These are phyloP conservation scores for Lasioglossum vierecki DNA, from an alignment of 2,888 invertebrate species.

Conservation along the genomic window DNA sequence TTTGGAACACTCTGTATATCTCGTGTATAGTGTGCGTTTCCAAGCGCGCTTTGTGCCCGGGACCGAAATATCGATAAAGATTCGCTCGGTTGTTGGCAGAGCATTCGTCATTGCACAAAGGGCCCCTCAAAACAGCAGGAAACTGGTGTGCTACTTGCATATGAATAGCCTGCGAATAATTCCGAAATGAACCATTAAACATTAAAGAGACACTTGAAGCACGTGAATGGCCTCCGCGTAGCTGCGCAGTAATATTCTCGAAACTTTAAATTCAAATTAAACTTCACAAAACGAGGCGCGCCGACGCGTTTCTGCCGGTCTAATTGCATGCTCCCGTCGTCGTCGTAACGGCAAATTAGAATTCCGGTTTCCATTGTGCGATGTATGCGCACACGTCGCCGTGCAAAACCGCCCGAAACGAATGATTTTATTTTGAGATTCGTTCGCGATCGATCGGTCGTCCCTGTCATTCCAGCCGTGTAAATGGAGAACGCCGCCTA, in stretches of 20 bases:
- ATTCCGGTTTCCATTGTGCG: neutral
- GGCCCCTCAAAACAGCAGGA: constrained; percentile 20
- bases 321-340: constrained; percentile 24
- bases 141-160: constrained; percentile 9
- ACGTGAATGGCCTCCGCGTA: constrained; percentile 14
- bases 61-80: constrained; percentile 14
- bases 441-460: neutral
- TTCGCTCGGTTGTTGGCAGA: neutral
- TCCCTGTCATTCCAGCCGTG: neutral
- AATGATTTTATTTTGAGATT: neutral
- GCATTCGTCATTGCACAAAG: constrained; percentile 7
- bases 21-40: neutral
- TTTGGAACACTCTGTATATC: too few relatives aligned
- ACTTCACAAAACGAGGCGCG: constrained; percentile 30
- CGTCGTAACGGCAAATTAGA: constrained; percentile 22
- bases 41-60: too few relatives aligned
- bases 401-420: neutral
- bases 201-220: constrained; percentile 44
- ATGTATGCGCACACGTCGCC: neutral
- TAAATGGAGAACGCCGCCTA: constrained; percentile 19
- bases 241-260: constrained; percentile 16
- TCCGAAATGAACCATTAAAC: constrained; percentile 46
- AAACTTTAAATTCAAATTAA: constrained; percentile 49
- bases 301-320: neutral
- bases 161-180: constrained; percentile 43